Evolutionary conservation across 2,113 vertebrate species (phyloP).

Genomic region (human (Homo sapiens)): GRCh38 chr21:37986001-37986500

Average conservation of each 20-base stretch:
- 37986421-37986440: background rate
- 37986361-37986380: background rate
- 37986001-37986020: background rate
- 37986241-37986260: background rate
- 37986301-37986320: background rate
- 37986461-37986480: background rate
- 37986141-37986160: too few relatives aligned
- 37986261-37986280: background rate
- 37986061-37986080: background rate
- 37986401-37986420: background rate
- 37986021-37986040: background rate
- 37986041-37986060: background rate
- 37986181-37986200: rapidly evolving
- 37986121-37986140: background rate
- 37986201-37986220: background rate
- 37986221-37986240: background rate
- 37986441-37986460: background rate
- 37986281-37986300: background rate
- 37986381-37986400: background rate
- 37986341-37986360: background rate
- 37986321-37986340: background rate
- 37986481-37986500: background rate
- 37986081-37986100: background rate
- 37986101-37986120: background rate
- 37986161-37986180: background rate